Conservation (phyloP, 2,113 vertebrate species). For the Stictonetta naevosa region DNA sequence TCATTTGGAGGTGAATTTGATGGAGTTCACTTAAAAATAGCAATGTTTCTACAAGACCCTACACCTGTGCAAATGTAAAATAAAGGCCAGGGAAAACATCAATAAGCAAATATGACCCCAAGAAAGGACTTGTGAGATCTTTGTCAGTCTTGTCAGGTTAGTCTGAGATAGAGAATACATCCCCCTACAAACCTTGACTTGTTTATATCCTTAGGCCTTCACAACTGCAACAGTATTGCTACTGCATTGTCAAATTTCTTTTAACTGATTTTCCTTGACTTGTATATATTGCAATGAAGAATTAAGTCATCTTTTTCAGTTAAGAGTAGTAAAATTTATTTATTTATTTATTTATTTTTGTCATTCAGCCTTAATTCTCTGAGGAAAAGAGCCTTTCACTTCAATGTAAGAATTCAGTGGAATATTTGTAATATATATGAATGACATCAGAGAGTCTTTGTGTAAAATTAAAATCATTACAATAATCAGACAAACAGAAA, state of each 20-base stretch:
- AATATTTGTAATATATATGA: neutral
- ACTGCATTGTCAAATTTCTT: neutral
- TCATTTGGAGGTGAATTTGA: neutral
- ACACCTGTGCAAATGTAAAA: neutral
- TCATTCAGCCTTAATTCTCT: accelerated
- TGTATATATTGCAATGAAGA: neutral
- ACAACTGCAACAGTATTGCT: neutral
- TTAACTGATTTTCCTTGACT: neutral
- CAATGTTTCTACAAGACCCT: neutral
- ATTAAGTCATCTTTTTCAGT: neutral
- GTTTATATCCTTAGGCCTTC: neutral
- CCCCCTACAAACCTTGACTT: neutral
- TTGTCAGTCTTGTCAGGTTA: neutral
- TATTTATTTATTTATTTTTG: too few species aligned
- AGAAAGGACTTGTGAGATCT: neutral
- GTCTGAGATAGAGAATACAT: neutral
- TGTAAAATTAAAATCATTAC: neutral
- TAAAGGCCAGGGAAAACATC: neutral
- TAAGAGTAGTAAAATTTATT: neutral
- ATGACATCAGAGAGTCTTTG: neutral
- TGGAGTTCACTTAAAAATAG: neutral
- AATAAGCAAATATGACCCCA: neutral
- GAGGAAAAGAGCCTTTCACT: neutral
- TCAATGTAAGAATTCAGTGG: neutral
- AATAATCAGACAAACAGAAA: neutral